These are phyloP conservation scores for Psix sp. DNA, from an alignment of 1,140 invertebrate species.

Conservation along the genomic window DNA sequence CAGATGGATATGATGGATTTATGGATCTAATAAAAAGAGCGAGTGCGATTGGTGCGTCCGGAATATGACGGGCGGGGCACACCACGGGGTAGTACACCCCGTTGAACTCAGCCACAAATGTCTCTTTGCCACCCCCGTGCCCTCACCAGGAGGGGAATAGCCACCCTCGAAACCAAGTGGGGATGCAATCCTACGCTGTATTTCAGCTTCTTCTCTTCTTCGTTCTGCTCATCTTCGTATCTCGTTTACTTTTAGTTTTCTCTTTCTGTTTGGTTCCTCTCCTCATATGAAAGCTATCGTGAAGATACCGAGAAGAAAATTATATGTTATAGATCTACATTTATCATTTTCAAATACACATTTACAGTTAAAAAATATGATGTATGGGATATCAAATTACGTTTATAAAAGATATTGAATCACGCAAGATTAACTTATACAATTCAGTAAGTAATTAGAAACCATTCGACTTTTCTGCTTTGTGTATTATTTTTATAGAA, in stretches of 20 bases:
- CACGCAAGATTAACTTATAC: background rate
- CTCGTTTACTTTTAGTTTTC: constrained; percentile 42
- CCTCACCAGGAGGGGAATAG: constrained; percentile 59
- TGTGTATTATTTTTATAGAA: too few species aligned
- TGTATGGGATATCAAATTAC: too few species aligned
- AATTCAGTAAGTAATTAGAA: too few species aligned
- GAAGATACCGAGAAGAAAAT: constrained; percentile 27
- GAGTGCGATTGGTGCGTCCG: constrained; percentile 73
- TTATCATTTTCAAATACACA: too few species aligned
- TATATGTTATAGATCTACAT: background rate
- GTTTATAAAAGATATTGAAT: too few species aligned
- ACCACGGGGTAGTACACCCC: constrained; percentile 67
- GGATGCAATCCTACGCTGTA: constrained; percentile 58
- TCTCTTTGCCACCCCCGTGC: constrained; percentile 62
- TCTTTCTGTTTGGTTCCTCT: constrained; percentile 34
- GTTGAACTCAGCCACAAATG: constrained; percentile 70
- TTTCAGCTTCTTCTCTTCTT: constrained; percentile 59
- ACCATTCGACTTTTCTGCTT: too few species aligned
- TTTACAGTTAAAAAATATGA: too few species aligned
- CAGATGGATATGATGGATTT: constrained; percentile 79
- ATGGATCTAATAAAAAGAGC: constrained; percentile 79
- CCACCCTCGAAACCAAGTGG: constrained; percentile 55
- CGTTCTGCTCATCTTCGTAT: constrained; percentile 42
- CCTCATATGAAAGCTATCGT: constrained; percentile 26
- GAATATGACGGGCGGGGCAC: constrained; percentile 77